Base-by-base conservation (phyloP, 2,888 invertebrate genomes). In the Thymelicus lineola region DNA sequence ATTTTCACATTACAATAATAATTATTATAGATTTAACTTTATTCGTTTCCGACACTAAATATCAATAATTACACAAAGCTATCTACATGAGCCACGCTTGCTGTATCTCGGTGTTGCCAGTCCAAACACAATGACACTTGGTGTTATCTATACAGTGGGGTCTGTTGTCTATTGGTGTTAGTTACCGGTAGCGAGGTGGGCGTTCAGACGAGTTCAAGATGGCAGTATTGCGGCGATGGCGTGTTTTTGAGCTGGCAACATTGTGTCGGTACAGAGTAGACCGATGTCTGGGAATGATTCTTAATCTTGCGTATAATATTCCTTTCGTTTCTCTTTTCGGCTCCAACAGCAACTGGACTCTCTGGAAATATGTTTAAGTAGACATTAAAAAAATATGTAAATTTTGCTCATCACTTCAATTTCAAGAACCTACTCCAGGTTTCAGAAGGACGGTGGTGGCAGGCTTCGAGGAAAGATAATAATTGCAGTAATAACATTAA, bases 41-140 rank as follows among this genome's bases (percentile, higher is more conserved):
- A 86, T 86, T 86, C 86, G 80, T 87, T n/a, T 88, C 88, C 82
- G 87, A 91, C 86, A 89, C 91, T 92, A 93, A 89, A 91, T 89
- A 92, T 88, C 87, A 89, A 88, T 90, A 90, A 91, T 92, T 90
- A 92, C 90, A 92, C 91, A 87, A 92, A 93, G 93, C 93, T 93
- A 93, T 93, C 93, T 93, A 93, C 93, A 93, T 88, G 93, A 93
- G 92, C 91, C 90, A 86, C 86, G 85, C 84, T 82, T 83, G 83
- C 84, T 82, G 85, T 81, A 83, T 80, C 74, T 80, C 76, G 71
- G 74, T 75, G 75, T 77, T 78, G 79, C 76, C 77, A 79, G 74
- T 74, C 70, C 68, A 73, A 68, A 66, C 35, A 6, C 28, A n/a
- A 35, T 17, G 48, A 35, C 53, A 28, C 53, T 53, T 1, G 12